A percentile compares a stretch with the other conserved stretches of the same genome.
phyloP scores from a whole-genome alignment of 2,113 vertebrate genomes.

The Blennius ocellaris region DNA sequence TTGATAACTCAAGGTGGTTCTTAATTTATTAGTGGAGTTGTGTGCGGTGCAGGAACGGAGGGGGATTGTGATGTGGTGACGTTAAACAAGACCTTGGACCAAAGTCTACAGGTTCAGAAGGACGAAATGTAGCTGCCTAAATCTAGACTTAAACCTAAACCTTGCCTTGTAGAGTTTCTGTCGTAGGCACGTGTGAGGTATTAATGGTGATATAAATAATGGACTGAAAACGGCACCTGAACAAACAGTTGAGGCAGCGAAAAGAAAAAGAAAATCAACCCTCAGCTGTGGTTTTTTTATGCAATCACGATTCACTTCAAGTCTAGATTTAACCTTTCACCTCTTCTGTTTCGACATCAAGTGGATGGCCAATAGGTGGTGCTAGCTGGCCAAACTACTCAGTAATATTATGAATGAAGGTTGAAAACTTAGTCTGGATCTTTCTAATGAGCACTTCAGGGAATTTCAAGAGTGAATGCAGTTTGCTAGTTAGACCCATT shows the following conservation, averaged over 20 bases:
- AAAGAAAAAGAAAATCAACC: slow-evolving; percentile 27
- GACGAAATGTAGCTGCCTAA: slow-evolving; percentile 12
- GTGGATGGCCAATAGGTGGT: slow-evolving; percentile 51
- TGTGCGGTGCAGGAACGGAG: slow-evolving; percentile 5
- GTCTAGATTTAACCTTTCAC: slow-evolving; percentile 58
- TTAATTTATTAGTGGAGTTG: slow-evolving; percentile 20
- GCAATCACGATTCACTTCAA: slow-evolving; percentile 48
- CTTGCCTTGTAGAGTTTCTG: slow-evolving; percentile 32
- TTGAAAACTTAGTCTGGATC: slow-evolving; percentile 45
- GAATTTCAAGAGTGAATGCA: slow-evolving; percentile 63
- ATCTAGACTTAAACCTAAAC: slow-evolving; percentile 5
- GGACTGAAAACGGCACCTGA: slow-evolving; percentile 25
- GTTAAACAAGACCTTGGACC: slow-evolving; percentile 20
- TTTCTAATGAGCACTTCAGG: slow-evolving; percentile 68
- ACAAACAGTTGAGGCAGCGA: slow-evolving; percentile 17
- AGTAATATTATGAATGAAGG: slow-evolving; percentile 34
- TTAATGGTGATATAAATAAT: neutral
- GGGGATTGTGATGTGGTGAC: slow-evolving; percentile 14
- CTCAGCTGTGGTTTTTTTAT: slow-evolving; percentile 46
- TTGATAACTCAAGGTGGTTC: slow-evolving; percentile 13
- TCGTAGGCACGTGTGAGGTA: slow-evolving; percentile 12
- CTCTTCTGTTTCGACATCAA: slow-evolving; percentile 47
- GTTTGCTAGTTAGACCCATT: slow-evolving; percentile 21
- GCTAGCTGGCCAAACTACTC: slow-evolving; percentile 19
- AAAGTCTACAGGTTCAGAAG: slow-evolving; percentile 11